Base-by-base conservation (phyloP, 2,797 vertebrate species). In the Sciaenops ocellatus region DNA sequence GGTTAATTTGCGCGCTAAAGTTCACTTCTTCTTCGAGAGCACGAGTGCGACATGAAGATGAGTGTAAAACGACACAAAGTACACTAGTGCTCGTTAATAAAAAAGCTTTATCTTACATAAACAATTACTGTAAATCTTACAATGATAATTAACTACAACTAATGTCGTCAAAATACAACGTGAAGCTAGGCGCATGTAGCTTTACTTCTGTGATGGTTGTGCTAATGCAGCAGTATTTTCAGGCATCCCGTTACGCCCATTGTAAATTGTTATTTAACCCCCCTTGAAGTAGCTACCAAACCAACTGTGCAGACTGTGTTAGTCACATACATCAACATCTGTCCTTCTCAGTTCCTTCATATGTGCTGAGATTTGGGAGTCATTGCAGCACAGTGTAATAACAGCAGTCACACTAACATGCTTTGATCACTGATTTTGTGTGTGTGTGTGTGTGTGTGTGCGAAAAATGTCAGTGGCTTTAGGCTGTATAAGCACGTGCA, bases 311-410 rank as follows among this genome's bases (percentile, higher is more conserved):
- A 50, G 4, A 65, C 26, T 46, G 41, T 34, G 5, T 34, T 41
- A 30, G 17, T 67, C 10, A 56, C 15, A 3, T 26, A n/a, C 28
- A 26, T 47, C 16, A 20, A 8, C 38, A n/a, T n/a, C 16, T 41
- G 16, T 30, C 17, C 9, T 47, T 15, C 26, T 17, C 54, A 26
- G 30, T 42, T 80, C 59, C 51, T 46, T 63, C 22, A 59, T 16
- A 69, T 56, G 56, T 82, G 50, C 42, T 66, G 52, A 47, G 1
- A 26, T 38, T 34, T 59, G 1, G 30, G 20, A 71, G 13, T 28
- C 48, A 56, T 64, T 78, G 50, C 30, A 54, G n/a, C 67, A 67
- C 72, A 71, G 13, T 74, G 47, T 22, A 51, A 28, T 60, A 69
- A 46, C 65, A 66, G 70, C 65, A 63, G 62, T 64, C 54, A 54